Base-by-base conservation (phyloP, 2,797 vertebrate species). In the Micrastur ruficollis region DNA sequence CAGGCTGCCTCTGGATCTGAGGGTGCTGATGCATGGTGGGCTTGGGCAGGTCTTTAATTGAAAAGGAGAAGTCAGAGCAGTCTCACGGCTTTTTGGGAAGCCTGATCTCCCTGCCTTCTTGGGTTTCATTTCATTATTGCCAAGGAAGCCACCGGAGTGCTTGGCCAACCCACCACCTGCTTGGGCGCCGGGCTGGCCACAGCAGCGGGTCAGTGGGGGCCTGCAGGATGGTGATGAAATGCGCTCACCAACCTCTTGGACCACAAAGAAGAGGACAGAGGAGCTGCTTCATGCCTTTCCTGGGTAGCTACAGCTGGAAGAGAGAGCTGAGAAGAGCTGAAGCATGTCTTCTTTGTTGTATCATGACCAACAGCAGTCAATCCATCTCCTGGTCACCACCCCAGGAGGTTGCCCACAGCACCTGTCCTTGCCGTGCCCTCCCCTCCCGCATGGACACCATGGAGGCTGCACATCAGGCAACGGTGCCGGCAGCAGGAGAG, bases 401-500 rank as follows among this genome's bases (percentile, higher is more conserved):
- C 4, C 2, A 16, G 20, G 76, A 3, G 4, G 0, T 5, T 55
- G 53, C 42, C 66, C 67, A 19, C 32, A 34, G 50, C 46, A 17
- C 25, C 22, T 18, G 66, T 62, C 87, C n/a, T 42, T 5, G 1
- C 27, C 1, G 0, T 27, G 36, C 34, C 86, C 71, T 61, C 29
- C 27, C 6, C 11, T 44, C 38, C 55, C 5, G 0, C 2, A 1
- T 0, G 62, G 46, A 19, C 40, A 44, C 21, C 8, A 2, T 2
- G 20, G 40, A 81, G 12, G 29, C 40, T 65, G 86, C 42, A 19
- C 62, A 32, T 9, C 46, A 20, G 81, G 68, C 63, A 61, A 38
- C 13, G 22, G 59, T 71, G 82, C 27, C 4, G 19, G 91, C 50
- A 40, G 29, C 31, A 10, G 23, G 16, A 82, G 53, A 18, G 89